Conservation (phyloP, 2,113 vertebrate genomes). For the Mixornis gularis region DNA sequence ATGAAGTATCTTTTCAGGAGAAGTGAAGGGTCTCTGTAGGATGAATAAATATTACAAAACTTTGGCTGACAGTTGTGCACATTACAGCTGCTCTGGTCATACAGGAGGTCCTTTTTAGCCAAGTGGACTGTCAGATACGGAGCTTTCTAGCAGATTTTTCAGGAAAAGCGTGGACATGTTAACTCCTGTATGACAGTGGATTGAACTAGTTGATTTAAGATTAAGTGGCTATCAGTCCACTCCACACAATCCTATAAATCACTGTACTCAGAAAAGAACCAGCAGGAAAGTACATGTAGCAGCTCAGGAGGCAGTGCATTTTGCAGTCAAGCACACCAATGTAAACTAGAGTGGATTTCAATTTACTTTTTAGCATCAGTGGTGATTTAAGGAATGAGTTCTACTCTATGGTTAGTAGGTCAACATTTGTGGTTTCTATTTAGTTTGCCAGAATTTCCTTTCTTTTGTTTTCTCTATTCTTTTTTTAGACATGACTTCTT, state of each 20-base stretch:
- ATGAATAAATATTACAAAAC: background rate
- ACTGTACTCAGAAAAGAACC: background rate
- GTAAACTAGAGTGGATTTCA: background rate
- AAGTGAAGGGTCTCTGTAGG: slow-evolving; percentile 2
- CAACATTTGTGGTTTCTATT: slow-evolving; percentile 46
- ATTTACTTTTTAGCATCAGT: slow-evolving; percentile 3
- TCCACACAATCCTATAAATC: background rate
- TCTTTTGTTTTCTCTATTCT: slow-evolving; percentile 42
- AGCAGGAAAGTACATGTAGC: background rate
- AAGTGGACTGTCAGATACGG: background rate
- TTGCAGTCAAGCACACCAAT: background rate
- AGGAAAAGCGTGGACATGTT: background rate
- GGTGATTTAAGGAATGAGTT: slow-evolving; percentile 16
- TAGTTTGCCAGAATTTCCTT: slow-evolving; percentile 33
- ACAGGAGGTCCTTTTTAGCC: background rate
- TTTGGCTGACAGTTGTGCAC: background rate
- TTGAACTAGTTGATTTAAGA: background rate
- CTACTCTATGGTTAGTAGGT: slow-evolving; percentile 34
- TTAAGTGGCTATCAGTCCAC: background rate
- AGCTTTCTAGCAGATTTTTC: background rate
- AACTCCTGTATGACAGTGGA: background rate
- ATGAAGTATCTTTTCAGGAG: background rate
- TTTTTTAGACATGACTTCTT: slow-evolving; percentile 23
- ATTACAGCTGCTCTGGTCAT: background rate
- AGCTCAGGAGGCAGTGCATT: background rate